Evolutionary conservation across 2,797 vertebrate species (phyloP).

Genomic region (Lates japonicus): DNA sequence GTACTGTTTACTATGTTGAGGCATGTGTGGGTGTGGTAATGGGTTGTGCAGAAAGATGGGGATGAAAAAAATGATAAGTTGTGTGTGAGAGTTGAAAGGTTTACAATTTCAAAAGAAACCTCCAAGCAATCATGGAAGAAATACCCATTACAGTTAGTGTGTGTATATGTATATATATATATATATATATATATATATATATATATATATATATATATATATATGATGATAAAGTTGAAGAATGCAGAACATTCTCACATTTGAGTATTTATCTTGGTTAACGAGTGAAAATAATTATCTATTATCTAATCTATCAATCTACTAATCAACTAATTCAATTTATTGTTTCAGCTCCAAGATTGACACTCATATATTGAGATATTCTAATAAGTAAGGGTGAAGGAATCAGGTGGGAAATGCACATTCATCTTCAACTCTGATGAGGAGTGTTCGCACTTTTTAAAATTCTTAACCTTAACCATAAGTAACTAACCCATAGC

Average conservation of each 20-base stretch:
- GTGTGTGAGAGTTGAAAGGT: too few species aligned
- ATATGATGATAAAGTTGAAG: background rate
- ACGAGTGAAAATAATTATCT: too few species aligned
- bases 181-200: too few species aligned
- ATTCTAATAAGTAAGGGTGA: background rate
- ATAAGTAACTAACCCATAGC: background rate
- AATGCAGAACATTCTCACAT: background rate
- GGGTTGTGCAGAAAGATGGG: too few species aligned
- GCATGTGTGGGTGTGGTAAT: background rate
- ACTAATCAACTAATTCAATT: too few species aligned
- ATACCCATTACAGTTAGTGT: too few species aligned
- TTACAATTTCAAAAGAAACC: too few species aligned
- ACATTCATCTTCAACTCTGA: background rate
- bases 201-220: too few species aligned
- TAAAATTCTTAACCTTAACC: background rate
- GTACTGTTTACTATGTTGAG: background rate
- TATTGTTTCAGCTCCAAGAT: background rate
- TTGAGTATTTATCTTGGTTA: background rate
- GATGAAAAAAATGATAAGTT: too few species aligned
- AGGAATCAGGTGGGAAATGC: background rate
- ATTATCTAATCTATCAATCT: too few species aligned
- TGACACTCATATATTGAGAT: background rate
- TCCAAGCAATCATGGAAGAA: too few species aligned
- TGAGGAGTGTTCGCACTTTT: background rate
- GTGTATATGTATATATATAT: too few species aligned